Conservation (phyloP, 2,113 vertebrate genomes). For the Hippocampus guttulatus region DNA sequence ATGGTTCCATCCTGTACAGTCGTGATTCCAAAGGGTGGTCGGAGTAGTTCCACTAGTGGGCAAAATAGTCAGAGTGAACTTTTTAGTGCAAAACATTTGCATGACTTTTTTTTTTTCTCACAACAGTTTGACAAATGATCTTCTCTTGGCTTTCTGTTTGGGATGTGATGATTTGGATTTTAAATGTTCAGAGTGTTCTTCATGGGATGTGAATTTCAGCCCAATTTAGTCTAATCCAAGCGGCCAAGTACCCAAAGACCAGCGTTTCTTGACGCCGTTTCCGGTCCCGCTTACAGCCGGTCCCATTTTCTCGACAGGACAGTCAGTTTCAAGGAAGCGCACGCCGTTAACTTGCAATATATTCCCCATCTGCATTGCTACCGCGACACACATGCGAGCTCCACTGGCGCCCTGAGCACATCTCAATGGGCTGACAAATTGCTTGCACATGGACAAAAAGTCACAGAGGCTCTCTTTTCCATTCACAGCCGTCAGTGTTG, state of each 20-base stretch:
- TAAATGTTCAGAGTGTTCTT: neutral
- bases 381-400: constrained; percentile 39
- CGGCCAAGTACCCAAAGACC: neutral
- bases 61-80: too few relatives aligned
- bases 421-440: constrained; percentile 35
- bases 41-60: too few relatives aligned
- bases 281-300: neutral
- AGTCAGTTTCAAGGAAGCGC: constrained; percentile 49
- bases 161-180: neutral
- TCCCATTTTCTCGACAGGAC: constrained; percentile 18
- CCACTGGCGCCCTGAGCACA: constrained; percentile 25
- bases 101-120: neutral
- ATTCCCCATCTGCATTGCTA: constrained; percentile 42
- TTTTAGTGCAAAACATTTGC: too few relatives aligned
- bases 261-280: neutral
- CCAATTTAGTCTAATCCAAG: neutral
- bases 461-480: constrained; percentile 12
- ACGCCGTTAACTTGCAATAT: constrained; percentile 40
- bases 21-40: neutral
- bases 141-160: neutral
- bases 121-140: neutral
- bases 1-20: neutral
- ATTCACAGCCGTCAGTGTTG: constrained; percentile 6
- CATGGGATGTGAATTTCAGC: neutral
- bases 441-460: constrained; percentile 28